These are phyloP conservation scores for Danaus plexippus DNA, from an alignment of 1,140 invertebrate genomes.

Conservation along the genomic window DNA sequence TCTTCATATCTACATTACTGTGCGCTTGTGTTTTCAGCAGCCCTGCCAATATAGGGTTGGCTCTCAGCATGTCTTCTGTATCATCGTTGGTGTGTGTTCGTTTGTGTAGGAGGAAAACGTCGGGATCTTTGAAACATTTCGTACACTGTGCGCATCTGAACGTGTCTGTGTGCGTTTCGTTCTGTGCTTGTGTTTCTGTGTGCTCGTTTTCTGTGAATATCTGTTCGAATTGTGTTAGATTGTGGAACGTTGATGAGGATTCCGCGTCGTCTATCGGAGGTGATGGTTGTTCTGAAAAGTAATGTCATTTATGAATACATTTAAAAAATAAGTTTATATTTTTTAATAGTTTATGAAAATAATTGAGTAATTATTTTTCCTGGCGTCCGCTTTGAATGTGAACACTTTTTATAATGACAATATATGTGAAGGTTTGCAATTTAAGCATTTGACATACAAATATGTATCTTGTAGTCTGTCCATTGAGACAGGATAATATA, in stretches of 20 bases:
- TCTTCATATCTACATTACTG: conserved; percentile 27
- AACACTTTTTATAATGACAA: too few species aligned
- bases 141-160: conserved; percentile 52
- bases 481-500: too few species aligned
- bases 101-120: conserved; percentile 54
- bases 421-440: too few species aligned
- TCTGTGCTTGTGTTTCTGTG: conserved; percentile 9
- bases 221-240: conserved; percentile 1
- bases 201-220: conserved; percentile 12
- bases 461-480: too few species aligned
- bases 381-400: too few species aligned
- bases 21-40: conserved; percentile 27
- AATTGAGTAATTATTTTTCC: too few species aligned
- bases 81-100: conserved; percentile 32
- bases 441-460: too few species aligned
- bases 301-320: background rate
- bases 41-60: conserved; percentile 56
- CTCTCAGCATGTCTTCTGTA: conserved; percentile 38
- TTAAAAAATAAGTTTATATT: background rate
- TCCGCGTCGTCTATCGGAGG: conserved; percentile 4
- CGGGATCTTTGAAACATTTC: conserved; percentile 59
- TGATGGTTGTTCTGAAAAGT: conserved; percentile 9
- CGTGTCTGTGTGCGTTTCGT: conserved; percentile 18
- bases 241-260: conserved; percentile 2
- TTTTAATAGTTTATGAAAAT: too few species aligned